A percentile compares a stretch with the other conserved stretches of the same genome.
These are phyloP conservation scores for Andrena chrysosceles DNA, from an alignment of 2,888 invertebrate species.

Conservation along the genomic window DNA sequence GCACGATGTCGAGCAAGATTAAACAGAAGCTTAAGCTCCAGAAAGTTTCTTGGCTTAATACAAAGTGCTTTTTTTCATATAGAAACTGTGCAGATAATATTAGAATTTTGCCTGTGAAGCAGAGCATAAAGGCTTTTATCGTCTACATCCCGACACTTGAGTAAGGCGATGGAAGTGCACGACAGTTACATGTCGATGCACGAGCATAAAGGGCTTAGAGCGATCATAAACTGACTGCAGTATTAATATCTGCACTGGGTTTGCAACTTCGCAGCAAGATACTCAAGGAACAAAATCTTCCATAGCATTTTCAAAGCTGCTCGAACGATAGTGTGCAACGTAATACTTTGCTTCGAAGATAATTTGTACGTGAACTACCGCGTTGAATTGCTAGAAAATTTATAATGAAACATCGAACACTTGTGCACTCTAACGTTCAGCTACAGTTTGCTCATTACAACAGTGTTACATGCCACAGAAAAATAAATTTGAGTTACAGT, in stretches of 20 bases:
- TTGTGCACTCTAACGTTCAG: no score
- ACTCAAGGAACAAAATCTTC: conserved; percentile 4
- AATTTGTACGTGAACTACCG: no score
- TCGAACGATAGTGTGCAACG: no score
- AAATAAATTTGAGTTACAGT: no score
- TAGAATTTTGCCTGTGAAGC: conserved; percentile 29
- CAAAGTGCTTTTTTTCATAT: conserved; percentile 19
- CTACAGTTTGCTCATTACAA: no score
- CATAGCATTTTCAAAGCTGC: background rate
- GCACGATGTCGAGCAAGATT: conserved; percentile 12
- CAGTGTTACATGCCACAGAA: no score
- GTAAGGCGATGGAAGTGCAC: conserved; percentile 12
- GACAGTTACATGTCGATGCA: conserved; percentile 7
- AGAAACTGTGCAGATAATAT: conserved; percentile 11
- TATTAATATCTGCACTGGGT: conserved; percentile 30
- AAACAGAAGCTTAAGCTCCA: conserved; percentile 20
- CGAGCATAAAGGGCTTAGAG: conserved; percentile 9
- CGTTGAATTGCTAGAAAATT: no score
- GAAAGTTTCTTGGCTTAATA: conserved; percentile 27
- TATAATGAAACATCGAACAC: no score
- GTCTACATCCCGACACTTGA: conserved; percentile 5
- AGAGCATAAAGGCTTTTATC: conserved; percentile 37
- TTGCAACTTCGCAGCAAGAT: conserved; percentile 14
- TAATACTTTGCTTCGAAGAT: no score
- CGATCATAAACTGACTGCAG: conserved; percentile 15